Evolutionary conservation across 2,797 vertebrate species (phyloP).

Genomic region (Gallinago nigripennis): DNA sequence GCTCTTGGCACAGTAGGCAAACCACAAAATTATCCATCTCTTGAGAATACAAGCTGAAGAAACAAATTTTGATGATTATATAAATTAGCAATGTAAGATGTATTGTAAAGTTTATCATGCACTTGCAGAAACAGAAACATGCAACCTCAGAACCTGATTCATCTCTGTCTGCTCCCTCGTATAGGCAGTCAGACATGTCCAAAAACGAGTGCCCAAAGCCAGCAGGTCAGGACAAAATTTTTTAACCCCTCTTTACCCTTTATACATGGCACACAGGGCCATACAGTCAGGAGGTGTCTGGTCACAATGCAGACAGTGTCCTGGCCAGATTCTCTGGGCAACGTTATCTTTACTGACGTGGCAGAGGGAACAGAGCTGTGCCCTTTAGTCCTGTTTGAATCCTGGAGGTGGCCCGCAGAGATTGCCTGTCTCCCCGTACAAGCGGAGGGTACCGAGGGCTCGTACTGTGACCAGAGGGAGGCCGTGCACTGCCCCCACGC

Average conservation of each 20-base stretch:
- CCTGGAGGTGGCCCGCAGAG: not conserved
- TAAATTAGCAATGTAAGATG: not conserved
- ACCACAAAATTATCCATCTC: conserved; percentile 31
- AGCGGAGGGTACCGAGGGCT: not conserved
- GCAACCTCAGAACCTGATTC: not conserved
- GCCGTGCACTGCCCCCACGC: not conserved
- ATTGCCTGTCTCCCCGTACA: not conserved
- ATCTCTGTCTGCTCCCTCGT: not conserved
- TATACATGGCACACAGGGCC: not conserved
- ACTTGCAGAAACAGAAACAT: not conserved
- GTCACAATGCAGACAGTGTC: not conserved
- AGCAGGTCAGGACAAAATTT: not conserved
- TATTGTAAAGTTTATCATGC: not conserved
- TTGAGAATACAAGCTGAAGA: conserved; percentile 46
- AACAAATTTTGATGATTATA: conserved; percentile 42
- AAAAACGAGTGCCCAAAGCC: not conserved
- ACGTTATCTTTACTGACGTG: conserved; percentile 2
- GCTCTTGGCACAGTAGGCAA: conserved; percentile 17
- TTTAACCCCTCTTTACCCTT: not conserved
- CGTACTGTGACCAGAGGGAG: not conserved
- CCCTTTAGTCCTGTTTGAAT: not conserved
- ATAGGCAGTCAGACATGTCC: not conserved
- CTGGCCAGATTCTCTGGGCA: not conserved
- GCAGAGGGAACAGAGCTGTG: not conserved
- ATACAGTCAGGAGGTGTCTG: not conserved